Evolutionary conservation across 2,113 vertebrate species (phyloP).

Genomic region (Sinocyclocheilus anshuiensis): DNA sequence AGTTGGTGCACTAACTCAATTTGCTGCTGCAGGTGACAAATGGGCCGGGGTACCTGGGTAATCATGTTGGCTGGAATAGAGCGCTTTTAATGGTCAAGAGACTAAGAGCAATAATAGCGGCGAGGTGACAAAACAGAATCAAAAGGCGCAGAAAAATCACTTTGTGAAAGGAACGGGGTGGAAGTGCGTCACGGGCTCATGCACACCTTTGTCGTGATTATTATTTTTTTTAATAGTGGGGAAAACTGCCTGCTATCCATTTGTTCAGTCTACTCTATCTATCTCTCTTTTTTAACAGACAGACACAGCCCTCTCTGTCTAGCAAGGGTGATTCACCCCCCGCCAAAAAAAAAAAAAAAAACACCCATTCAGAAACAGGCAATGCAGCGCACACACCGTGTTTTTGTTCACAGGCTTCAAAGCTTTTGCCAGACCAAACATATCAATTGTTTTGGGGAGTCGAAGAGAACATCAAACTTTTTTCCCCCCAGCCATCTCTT

Average conservation of each 20-base stretch:
- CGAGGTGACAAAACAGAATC: slow-evolving; percentile 18
- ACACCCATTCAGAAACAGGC: slow-evolving; percentile 71
- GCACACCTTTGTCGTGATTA: background rate
- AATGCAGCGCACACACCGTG: slow-evolving; percentile 72
- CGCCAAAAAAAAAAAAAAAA: slow-evolving; percentile 17
- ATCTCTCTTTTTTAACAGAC: slow-evolving; percentile 29
- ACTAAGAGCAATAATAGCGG: slow-evolving; percentile 79
- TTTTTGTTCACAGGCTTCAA: slow-evolving; percentile 74
- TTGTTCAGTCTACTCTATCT: slow-evolving; percentile 11
- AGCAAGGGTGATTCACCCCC: slow-evolving; percentile 64
- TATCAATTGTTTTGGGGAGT: slow-evolving; percentile 64
- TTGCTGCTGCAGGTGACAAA: slow-evolving; percentile 94
- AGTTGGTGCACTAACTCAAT: slow-evolving; percentile 95
- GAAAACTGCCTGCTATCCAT: slow-evolving; percentile 14
- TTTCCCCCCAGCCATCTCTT: slow-evolving; percentile 14
- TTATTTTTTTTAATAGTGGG: slow-evolving; percentile 10
- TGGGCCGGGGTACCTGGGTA: slow-evolving; percentile 94
- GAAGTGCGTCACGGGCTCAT: background rate
- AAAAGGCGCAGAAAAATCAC: background rate
- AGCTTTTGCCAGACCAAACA: slow-evolving; percentile 68
- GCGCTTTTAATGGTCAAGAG: slow-evolving; percentile 86
- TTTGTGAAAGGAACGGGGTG: background rate
- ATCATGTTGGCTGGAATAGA: slow-evolving; percentile 91
- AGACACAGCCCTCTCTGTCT: slow-evolving; percentile 72
- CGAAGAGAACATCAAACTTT: slow-evolving; percentile 67